These are phyloP conservation scores for Sebastes nivosus DNA, from an alignment of 2,797 vertebrate species.

Conservation along the genomic window DNA sequence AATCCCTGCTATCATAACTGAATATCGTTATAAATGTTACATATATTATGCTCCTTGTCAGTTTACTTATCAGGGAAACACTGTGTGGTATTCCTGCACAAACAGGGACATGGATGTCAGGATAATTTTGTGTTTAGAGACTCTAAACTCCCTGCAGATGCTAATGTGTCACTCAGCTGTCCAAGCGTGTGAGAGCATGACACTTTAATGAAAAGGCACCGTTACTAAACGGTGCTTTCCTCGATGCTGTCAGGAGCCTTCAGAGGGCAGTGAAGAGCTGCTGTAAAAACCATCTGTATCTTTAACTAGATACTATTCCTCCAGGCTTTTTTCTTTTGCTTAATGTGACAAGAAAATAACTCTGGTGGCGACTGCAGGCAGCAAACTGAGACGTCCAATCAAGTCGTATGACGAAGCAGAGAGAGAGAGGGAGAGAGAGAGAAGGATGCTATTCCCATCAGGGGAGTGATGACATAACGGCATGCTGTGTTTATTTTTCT, in stretches of 20 bases:
- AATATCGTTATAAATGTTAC: not conserved
- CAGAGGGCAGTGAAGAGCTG: constrained; percentile 48
- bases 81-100: not conserved
- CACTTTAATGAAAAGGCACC: not conserved
- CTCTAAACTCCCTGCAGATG: not conserved
- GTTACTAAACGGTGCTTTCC: not conserved
- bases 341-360: constrained; percentile 17
- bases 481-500: constrained; percentile 56
- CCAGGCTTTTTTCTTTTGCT: not conserved
- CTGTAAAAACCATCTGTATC: not conserved
- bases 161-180: not conserved
- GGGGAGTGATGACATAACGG: constrained; percentile 52
- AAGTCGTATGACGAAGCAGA: not conserved
- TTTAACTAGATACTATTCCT: not conserved
- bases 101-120: not conserved
- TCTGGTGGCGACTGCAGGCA: not conserved
- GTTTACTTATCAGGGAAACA: not conserved
- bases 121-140: not conserved
- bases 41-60: not conserved
- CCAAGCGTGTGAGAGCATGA: not conserved
- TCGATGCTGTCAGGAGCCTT: not conserved
- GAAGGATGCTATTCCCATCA: constrained; percentile 25
- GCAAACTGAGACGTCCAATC: constrained; percentile 3
- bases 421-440: not conserved
- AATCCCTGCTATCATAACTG: not conserved